Evolutionary conservation across 2,888 invertebrate genomes (phyloP), one percentile per base, ranked within the genome.

Genomic region (Epistrophe grossulariae): DNA sequence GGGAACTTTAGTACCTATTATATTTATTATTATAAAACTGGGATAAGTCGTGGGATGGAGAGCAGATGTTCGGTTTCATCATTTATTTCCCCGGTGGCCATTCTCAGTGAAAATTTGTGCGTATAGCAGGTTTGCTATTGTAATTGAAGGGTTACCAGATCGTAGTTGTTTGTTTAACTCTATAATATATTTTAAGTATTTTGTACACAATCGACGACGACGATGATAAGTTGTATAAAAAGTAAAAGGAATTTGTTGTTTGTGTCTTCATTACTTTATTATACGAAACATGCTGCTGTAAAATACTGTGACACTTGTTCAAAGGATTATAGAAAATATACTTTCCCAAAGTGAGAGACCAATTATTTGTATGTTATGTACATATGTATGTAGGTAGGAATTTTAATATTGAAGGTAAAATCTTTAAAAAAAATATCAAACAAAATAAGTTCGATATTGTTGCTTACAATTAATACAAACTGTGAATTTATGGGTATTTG

Each of bases 41-140:
- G 83, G 64, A 76, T 62, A 48, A 72, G 59, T 79, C 74, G 60
- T 72, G 76, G 79, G 62, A 83, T 79, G 74, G 50, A 40, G 38
- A 74, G 76, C 87, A 79, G 76, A 79, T 82, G 82, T 66, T 87
- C n/a, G 55, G 66, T 19, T 74, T 66, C 50, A 19, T 66, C 50
- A 19, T 62, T 64, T 48, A 64, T 40, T 59, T 59, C 45, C 60
- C 72, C 72, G 52, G 45, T 72, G 80, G 76, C 17, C 13, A 60
- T 45, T 45, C 17, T 62, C 55, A 10, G 45, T 38, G 71, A 24
- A 72, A 7, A 70, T 55, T 55, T 70, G 15, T 17, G 66, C 52
- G 50, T 38, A n/a, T n/a, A 70, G 19, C 68, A 28, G 31, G 66
- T 57, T 70, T 57, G 40, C 19, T 68, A 66, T 48, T 48, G 40